Base-by-base conservation (phyloP, 2,797 vertebrate species). In the Trichosurus vulpecula region DNA sequence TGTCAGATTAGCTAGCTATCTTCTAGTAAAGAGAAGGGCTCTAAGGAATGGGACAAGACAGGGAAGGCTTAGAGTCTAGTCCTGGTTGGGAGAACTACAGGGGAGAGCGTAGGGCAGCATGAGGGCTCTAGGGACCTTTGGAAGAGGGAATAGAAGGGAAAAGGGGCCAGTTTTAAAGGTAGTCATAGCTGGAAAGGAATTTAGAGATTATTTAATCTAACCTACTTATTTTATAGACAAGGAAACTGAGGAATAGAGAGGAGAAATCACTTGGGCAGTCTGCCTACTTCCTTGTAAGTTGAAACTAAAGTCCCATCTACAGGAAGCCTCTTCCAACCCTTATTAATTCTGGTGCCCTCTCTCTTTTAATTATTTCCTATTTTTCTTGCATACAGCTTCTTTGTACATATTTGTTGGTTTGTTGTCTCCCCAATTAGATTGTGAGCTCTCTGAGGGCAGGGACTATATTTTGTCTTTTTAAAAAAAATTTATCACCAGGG, bases 1-100 rank as follows among this genome's bases (percentile, higher is more conserved):
- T 22, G 10, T 66, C 61, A 91, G 91, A 56, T 89, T 89, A 92
- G 16, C 41, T n/a, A 54, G 92, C 52, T 94, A 35, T 95, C 95
- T 96, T 96, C 89, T 97, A 47, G 94, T 96, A 97, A 52, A 54
- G 35, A 29, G 51, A 51, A 53, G 19, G 96, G 29, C 52, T 93
- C 47, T 27, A 94, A 81, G 56, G 90, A 61, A 93, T 56, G 56
- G 90, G 41, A 61, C 55, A 95, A 97, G 1, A 0, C n/a, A 81
- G 61, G 91, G 81, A 97, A 41, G n/a, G n/a, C 6, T 74, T 41
- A 74, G 66, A 81, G 66, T 81, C 22, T 81, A 81, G 8, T 2
- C 19, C 41, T 81, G n/a, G 19, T 47, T 81, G 8, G 19, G n/a
- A 81, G 66, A 81, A 41, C 66, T 25, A 47, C 1, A 25, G 8